Evolutionary conservation across 2,888 invertebrate genomes (phyloP).

Genomic region (Chrysolina haemoptera): DNA sequence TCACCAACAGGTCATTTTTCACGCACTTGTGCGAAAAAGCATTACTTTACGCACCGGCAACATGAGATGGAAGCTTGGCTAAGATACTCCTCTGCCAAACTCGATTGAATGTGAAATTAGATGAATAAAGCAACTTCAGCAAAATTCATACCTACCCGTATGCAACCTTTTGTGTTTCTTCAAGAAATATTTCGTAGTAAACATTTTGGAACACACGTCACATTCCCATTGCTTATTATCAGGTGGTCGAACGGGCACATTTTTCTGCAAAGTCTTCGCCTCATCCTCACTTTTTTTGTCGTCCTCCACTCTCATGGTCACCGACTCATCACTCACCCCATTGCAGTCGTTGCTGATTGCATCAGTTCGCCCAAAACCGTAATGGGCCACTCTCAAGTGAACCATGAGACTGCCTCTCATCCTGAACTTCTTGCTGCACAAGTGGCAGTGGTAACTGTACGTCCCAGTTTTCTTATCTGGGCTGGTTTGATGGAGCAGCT

Average conservation of each 20-base stretch:
- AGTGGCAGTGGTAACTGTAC: slow-evolving; percentile 78
- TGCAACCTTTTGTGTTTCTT: slow-evolving; percentile 91
- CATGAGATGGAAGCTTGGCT: too few relatives aligned
- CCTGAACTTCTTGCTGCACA: slow-evolving; percentile 85
- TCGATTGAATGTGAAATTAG: too few relatives aligned
- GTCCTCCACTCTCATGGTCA: slow-evolving; percentile 1
- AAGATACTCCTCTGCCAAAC: too few relatives aligned
- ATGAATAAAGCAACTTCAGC: too few relatives aligned
- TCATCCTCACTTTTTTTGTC: slow-evolving; percentile 12
- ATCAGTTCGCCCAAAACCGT: slow-evolving; percentile 69
- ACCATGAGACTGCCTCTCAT: slow-evolving; percentile 88
- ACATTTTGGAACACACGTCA: slow-evolving; percentile 86
- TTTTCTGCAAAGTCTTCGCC: slow-evolving; percentile 9
- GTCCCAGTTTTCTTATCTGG: slow-evolving; percentile 64
- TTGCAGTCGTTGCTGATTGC: neutral
- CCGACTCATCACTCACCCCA: slow-evolving; percentile 1
- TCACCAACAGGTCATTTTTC: too few relatives aligned
- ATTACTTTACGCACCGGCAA: too few relatives aligned
- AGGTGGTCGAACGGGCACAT: slow-evolving; percentile 25
- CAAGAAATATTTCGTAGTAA: slow-evolving; percentile 91
- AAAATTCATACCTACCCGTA: slow-evolving; percentile 76
- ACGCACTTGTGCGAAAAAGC: too few relatives aligned
- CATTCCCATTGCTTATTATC: slow-evolving; percentile 90
- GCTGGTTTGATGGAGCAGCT: slow-evolving; percentile 76
- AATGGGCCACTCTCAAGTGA: slow-evolving; percentile 83